Base-by-base conservation (phyloP, 2,113 vertebrate genomes). In the Lampris megalopsis region DNA sequence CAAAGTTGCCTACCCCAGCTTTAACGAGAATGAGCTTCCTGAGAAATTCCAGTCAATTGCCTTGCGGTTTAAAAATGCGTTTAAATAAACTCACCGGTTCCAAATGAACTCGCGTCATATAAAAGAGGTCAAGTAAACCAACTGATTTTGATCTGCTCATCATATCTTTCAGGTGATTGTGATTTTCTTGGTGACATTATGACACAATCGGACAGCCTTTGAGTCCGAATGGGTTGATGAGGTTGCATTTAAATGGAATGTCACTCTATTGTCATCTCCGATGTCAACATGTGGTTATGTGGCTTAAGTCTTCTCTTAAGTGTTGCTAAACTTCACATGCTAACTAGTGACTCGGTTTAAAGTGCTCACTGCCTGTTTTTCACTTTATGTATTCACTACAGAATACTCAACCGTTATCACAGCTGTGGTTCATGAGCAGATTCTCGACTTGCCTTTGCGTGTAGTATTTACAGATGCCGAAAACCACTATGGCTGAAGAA, bases 401-500 rank as follows among this genome's bases (percentile, higher is more conserved):
- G 2, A 10, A 3, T 40, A 47, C 63, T 4, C 13, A 9, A 2
- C 9, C 38, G 5, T 38, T 58, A 10, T 64, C 45, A 37, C 47
- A 11, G 36, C 24, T 65, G 63, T 65, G 35, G 47, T 50, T 7
- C 5, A 45, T 43, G 42, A 47, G 24, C 49, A 67, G 42, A 40
- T 10, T 38, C 64, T 53, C 54, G 9, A n/a, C 49, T 52, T 11
- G 5, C 49, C 36, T 52, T 6, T 35, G 24, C 48, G 50, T 50
- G 7, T 41, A 62, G 64, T 65, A 73, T 80, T 78, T 75, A 78
- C 63, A 72, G 36, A 63, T 56, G 9, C 13, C 61, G 10, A 68
- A 53, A 56, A 59, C 9, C 3, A 24, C 24, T 45, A 54, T 4
- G 6, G 5, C 36, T 13, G 50, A 13, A 53, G 10, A 53, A 13